A percentile compares a stretch with the other conserved stretches of the same genome.
These are phyloP conservation scores for Xenopus laevis DNA, from an alignment of 2,113 vertebrate species.

Conservation along the genomic window DNA sequence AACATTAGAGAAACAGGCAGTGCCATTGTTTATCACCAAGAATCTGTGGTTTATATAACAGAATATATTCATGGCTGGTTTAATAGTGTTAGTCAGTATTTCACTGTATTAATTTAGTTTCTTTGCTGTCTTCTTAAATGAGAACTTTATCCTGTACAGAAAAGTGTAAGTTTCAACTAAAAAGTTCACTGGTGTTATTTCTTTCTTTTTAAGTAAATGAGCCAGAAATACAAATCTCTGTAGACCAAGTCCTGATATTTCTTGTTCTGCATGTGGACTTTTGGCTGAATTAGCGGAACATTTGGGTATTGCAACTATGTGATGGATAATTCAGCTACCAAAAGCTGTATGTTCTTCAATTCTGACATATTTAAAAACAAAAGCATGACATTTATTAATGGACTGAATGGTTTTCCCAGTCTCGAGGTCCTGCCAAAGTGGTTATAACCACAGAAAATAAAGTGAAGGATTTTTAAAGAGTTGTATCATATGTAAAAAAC, in stretches of 20 bases:
- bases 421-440: constrained; percentile 55
- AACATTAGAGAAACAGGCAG: too few relatives aligned
- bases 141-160: too few relatives aligned
- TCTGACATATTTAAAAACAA: constrained; percentile 59
- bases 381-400: constrained; percentile 62
- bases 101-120: too few relatives aligned
- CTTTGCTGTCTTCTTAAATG: too few relatives aligned
- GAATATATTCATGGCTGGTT: too few relatives aligned
- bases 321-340: constrained; percentile 50
- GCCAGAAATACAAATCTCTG: not conserved
- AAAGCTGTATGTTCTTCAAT: constrained; percentile 54
- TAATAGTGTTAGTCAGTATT: too few relatives aligned
- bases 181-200: too few relatives aligned
- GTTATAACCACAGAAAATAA: constrained; percentile 59
- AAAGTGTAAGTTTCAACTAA: too few relatives aligned
- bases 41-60: too few relatives aligned
- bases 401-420: constrained; percentile 54
- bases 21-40: too few relatives aligned
- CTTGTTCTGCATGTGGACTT: constrained; percentile 50
- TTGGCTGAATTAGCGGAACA: constrained; percentile 61
- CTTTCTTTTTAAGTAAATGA: too few relatives aligned
- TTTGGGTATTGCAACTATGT: constrained; percentile 52
- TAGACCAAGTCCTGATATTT: constrained; percentile 8
- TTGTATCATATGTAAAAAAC: constrained; percentile 56
- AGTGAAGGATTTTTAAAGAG: constrained; percentile 58